A percentile compares a stretch with the other conserved stretches of the same genome.
These are phyloP conservation scores for Nymphicus hollandicus DNA, from an alignment of 2,113 vertebrate species.

Conservation along the genomic window DNA sequence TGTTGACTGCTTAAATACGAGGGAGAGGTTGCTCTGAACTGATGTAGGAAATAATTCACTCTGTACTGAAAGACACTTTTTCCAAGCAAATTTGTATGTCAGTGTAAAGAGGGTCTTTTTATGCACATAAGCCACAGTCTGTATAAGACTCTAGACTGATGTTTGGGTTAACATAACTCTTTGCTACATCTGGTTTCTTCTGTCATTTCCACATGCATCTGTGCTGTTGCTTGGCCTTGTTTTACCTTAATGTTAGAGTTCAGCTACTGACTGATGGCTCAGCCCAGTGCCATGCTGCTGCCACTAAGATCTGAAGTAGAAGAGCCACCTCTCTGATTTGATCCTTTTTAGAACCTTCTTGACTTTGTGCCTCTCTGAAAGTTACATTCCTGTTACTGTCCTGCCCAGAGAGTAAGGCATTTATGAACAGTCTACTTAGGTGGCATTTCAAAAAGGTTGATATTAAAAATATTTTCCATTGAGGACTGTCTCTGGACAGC, in stretches of 20 bases:
- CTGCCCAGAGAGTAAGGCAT: neutral
- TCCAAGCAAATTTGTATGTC: neutral
- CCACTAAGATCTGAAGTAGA: neutral
- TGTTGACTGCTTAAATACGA: neutral
- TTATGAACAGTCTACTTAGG: neutral
- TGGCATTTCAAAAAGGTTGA: neutral
- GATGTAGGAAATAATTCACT: neutral
- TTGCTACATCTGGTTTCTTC: neutral
- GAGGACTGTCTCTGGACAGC: neutral
- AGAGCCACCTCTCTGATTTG: neutral
- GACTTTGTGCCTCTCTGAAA: neutral
- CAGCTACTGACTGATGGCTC: neutral
- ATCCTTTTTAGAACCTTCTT: neutral
- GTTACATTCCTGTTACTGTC: neutral
- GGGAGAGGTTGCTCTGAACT: neutral
- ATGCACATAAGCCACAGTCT: neutral
- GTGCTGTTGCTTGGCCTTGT: neutral
- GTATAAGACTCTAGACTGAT: neutral
- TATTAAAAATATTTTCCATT: neutral
- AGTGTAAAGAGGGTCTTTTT: neutral
- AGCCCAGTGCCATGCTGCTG: neutral
- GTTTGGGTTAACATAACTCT: neutral
- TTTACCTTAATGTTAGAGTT: neutral
- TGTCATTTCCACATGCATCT: neutral
- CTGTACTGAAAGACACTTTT: neutral